Base-by-base conservation (phyloP, 2,113 vertebrate genomes). In the Leptobrachium ailaonicum region DNA sequence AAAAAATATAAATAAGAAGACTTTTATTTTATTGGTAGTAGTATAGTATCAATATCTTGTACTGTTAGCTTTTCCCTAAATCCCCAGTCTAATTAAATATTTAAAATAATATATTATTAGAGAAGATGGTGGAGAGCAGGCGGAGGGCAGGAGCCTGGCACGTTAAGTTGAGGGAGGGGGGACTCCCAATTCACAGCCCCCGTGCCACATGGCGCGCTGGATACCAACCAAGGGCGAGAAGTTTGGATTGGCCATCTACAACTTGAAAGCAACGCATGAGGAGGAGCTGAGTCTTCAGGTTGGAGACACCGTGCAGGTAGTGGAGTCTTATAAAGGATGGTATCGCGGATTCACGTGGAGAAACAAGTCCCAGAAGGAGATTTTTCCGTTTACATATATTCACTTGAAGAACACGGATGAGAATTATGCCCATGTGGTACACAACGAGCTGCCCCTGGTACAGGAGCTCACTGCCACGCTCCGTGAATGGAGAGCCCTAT, bases 321-420 rank as follows among this genome's bases (percentile, higher is more conserved):
- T 98, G 89, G 97, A 99, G 92, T 96, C 95, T 89, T 92, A 95
- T 40, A 95, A 98, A 94, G 97, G 95, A 83, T 99, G 97, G 97
- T 98, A 96, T 88, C 90, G 97, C 88, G 97, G 97, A 75, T 96
- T 97, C 87, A 94, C 94, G 0, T 93, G 98, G 63, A 90, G 94
- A 72, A 95, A 97, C 84, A 98, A 98, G 88, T 89, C 93, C 2
- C 94, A 95, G 84, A 98, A 96, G 96, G 96, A 96, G 45, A 95
- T 98, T 87, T 99, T 99, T 73, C 97, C 97, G 44, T 91, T 94
- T 78, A 94, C 94, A 0, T 98, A 96, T 4, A 96, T 99, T 88
- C 94, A 98, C 84, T 84, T 98, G 56, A 99, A 98, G 83, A 95
- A 98, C 56, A 95, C 95, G 0, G 92, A 87, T 0, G 90, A 85